Evolutionary conservation across 2,888 invertebrate species (phyloP).

Genomic region (Neoscelio sp.): DNA sequence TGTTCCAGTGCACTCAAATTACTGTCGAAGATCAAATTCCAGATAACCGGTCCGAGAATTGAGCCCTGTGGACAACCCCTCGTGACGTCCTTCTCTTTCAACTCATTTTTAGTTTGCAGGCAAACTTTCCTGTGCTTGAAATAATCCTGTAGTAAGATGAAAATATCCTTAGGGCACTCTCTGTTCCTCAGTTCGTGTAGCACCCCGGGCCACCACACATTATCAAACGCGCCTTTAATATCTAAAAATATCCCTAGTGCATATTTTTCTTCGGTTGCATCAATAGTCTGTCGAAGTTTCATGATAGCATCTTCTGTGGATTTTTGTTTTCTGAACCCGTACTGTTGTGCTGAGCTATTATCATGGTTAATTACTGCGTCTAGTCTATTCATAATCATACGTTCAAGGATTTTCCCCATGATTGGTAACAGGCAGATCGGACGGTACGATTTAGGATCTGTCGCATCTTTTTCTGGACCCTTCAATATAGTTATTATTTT

Average conservation of each 20-base stretch:
- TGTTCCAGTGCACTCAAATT: conserved; percentile 18
- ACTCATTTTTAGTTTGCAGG: neutral
- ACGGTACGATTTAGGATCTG: conserved; percentile 39
- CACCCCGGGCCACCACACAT: conserved; percentile 34
- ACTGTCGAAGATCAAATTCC: conserved; percentile 54
- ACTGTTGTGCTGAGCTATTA: conserved; percentile 4
- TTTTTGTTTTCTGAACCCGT: conserved; percentile 3
- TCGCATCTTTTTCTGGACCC: conserved; percentile 21
- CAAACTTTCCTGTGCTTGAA: conserved; percentile 15
- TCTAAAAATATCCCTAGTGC: conserved; percentile 22
- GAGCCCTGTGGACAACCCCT: conserved; percentile 44
- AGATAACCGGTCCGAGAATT: conserved; percentile 27
- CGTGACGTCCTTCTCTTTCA: neutral
- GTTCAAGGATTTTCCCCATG: conserved; percentile 45
- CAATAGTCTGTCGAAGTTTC: neutral
- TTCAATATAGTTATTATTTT: conserved; percentile 25
- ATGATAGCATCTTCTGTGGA: conserved; percentile 42
- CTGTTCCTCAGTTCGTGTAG: conserved; percentile 17
- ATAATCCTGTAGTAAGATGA: conserved; percentile 9
- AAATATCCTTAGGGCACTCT: conserved; percentile 25
- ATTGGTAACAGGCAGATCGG: conserved; percentile 58
- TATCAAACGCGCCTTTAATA: conserved; percentile 43
- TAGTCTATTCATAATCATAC: conserved; percentile 18
- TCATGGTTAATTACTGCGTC: neutral
- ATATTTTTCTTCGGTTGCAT: conserved; percentile 6